Base-by-base conservation (phyloP, 2,113 vertebrate genomes). In the Xyliphius kryptos region DNA sequence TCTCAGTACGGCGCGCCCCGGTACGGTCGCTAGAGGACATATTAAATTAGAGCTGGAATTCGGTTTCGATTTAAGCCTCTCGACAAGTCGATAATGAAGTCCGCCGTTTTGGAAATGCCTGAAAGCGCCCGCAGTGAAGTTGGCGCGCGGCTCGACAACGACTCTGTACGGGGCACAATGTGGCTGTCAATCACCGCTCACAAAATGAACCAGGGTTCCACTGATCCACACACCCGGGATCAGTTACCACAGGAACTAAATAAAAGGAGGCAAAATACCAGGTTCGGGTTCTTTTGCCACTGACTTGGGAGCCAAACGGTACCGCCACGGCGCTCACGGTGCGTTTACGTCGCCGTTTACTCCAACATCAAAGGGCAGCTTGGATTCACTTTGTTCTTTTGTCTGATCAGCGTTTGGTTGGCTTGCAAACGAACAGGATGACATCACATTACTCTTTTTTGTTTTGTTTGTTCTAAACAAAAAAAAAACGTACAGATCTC, bases 31-130 rank as follows among this genome's bases (percentile, higher is more conserved):
- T 56, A 67, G 47, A 67, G 65, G 65, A 67, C 65, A 67, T 48
- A 67, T 67, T 52, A 67, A 67, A 60, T 60, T 20, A 67, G 48
- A 70, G 51, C 50, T 43, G 21, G 13, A 66, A 59, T 46, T 70
- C 62, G 55, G 43, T 56, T 43, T 59, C 56, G 15, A 56, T 61
- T 37, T 61, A 50, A 66, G 49, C 56, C 43, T 47, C 20, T 55
- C 51, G 47, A 63, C 44, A 17, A 70, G 51, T 66, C 69, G 50
- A 71, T 61, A 66, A 43, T 61, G 41, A 60, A 63, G 62, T 66
- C 22, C 32, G 14, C 47, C 66, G 71, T 58, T 59, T 57, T 19
- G 47, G 20, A 3, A 19, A 73, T 22, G 53, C 43, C 56, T 48
- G 60, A 71, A 74, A 43, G 2, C 9, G 20, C 17, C 38, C 17